Evolutionary conservation across 1,140 invertebrate species (phyloP).

Genomic region (Hesperophylax magnus): DNA sequence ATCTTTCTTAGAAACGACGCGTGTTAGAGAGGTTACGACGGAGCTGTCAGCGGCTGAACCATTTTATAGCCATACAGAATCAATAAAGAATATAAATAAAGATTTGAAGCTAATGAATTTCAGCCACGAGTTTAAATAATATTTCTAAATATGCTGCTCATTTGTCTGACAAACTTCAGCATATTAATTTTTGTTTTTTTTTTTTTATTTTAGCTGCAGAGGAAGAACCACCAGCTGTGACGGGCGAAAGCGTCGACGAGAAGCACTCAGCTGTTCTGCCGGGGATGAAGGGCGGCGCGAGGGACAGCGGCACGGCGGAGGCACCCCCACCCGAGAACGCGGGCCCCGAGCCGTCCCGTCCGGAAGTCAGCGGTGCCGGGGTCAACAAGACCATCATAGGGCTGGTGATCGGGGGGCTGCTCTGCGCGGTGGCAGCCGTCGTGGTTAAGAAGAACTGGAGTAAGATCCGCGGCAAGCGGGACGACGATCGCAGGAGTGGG

Average conservation of each 20-base stretch:
- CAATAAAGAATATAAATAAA: too few species aligned
- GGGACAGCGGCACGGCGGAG: not conserved
- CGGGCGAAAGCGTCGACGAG: not conserved
- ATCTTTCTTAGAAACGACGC: too few species aligned
- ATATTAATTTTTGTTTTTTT: too few species aligned
- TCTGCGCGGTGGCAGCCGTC: conserved; percentile 65
- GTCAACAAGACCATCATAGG: conserved; percentile 56
- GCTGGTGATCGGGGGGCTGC: conserved; percentile 68
- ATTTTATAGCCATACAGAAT: too few species aligned
- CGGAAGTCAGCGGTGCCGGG: conserved; percentile 37
- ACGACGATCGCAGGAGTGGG: conserved; percentile 6
- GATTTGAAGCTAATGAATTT: too few species aligned
- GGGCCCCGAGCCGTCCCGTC: not conserved
- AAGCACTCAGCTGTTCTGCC: not conserved
- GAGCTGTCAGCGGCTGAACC: too few species aligned
- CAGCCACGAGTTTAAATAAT: too few species aligned
- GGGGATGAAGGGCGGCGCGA: not conserved
- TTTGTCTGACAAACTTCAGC: too few species aligned
- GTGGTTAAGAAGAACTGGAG: conserved; percentile 72
- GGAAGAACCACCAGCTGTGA: too few species aligned
- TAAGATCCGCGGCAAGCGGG: conserved; percentile 61
- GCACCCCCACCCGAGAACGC: not conserved
- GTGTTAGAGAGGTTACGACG: too few species aligned
- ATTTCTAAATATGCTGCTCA: too few species aligned
- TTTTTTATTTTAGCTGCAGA: too few species aligned